phyloP scores from a whole-genome alignment of 1,140 invertebrate species.

The Monomorium pharaonis region DNA sequence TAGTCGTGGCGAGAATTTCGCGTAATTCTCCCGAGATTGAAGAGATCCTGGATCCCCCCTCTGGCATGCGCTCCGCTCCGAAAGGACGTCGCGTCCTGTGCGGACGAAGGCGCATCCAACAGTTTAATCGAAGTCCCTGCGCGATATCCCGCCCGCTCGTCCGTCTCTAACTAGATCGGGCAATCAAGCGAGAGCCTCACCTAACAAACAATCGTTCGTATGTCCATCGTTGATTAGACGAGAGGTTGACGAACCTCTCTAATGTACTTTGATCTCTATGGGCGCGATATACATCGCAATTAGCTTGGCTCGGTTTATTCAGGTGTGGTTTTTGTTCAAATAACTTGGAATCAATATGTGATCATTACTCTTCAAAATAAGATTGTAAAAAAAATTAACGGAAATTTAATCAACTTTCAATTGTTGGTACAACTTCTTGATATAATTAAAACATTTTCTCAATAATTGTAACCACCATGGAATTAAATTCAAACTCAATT shows the following conservation, averaged over 20 bases:
- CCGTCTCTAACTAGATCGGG: slow-evolving; percentile 35
- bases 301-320: neutral
- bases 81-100: neutral
- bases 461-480: neutral
- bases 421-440: too few species aligned
- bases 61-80: neutral
- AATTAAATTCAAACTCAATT: neutral
- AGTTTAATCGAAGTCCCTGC: slow-evolving; percentile 9
- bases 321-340: neutral
- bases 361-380: neutral
- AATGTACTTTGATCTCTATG: slow-evolving; percentile 18
- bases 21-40: slow-evolving; percentile 53
- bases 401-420: neutral
- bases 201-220: slow-evolving; percentile 39
- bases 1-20: slow-evolving; percentile 42
- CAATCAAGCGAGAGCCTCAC: slow-evolving; percentile 47
- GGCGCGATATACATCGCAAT: neutral
- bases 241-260: slow-evolving; percentile 44
- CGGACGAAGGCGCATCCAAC: slow-evolving; percentile 17
- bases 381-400: neutral
- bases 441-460: too few species aligned
- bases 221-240: slow-evolving; percentile 45
- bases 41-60: neutral
- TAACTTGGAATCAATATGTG: neutral
- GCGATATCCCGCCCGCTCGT: neutral